Percentiles rank a stretch among this genome's conserved stretches.
Conservation (phyloP, 2,113 vertebrate genomes). For the Bucco capensis region DNA sequence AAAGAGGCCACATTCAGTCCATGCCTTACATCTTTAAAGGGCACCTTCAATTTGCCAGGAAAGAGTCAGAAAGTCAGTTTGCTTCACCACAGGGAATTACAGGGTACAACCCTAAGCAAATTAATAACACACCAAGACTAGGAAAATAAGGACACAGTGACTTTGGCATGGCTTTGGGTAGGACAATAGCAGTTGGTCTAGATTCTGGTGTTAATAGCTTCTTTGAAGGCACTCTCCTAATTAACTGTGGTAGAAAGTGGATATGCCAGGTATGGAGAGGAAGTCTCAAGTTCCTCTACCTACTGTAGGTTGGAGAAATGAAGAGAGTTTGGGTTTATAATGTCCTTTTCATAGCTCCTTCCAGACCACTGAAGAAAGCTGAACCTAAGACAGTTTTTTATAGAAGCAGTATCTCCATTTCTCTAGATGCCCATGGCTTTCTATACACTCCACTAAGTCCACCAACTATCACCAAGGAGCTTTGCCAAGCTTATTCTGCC, state of each 20-base stretch:
- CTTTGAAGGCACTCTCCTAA: neutral
- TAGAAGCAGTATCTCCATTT: neutral
- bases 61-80: constrained; percentile 47
- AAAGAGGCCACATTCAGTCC: neutral
- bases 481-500: neutral
- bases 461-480: neutral
- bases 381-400: neutral
- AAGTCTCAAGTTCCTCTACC: neutral
- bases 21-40: neutral
- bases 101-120: constrained; percentile 47
- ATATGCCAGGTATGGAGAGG: neutral
- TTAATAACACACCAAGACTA: constrained; percentile 37
- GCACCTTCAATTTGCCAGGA: constrained; percentile 16
- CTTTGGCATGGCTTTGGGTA: constrained; percentile 22
- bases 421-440: neutral
- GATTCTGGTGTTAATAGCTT: neutral
- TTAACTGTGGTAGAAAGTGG: neutral
- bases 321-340: neutral
- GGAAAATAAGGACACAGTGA: constrained; percentile 45
- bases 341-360: neutral
- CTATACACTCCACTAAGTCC: neutral
- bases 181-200: neutral
- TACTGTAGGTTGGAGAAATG: neutral
- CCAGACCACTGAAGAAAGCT: neutral
- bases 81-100: constrained; percentile 50